Evolutionary conservation across 2,888 invertebrate genomes (phyloP), one percentile per base, ranked within the genome.

Genomic region (Tenthredo notha): DNA sequence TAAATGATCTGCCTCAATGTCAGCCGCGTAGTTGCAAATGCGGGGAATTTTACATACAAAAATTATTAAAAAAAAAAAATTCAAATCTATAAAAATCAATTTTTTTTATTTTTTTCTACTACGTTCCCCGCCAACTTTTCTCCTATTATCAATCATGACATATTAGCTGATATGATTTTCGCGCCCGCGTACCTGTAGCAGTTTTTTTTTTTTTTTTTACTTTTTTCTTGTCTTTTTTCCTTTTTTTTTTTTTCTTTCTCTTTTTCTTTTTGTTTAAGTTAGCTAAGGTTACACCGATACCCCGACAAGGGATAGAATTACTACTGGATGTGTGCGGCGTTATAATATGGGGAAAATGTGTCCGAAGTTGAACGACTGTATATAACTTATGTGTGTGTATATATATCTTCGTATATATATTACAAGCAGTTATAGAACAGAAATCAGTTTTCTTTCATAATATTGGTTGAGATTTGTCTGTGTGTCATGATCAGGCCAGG

Each of bases 281-380:
- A 77, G 21, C 65, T 72, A 78, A 84, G 87, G 87, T 90, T 91
- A 90, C 90, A 91, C 90, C 88, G 92, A 92, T 91, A 92, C 90
- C 89, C 86, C 86, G 87, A 85, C 85, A 21, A 84, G 61, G 87
- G 90, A 91, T 92, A 88, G 88, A 86, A 88, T 92, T 92, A 92
- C 92, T 87, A 84, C 86, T 90, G 88, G 87, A 90, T 90, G 89
- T 90, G 88, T 89, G 88, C 86, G 85, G 85, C 88, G 89, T 88
- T 85, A 89, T 87, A 87, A 90, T 90, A 89, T 87, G 87, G 86
- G 88, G 90, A 90, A 90, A 90, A 90, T 85, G 86, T 85, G 86
- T 87, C 88, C 87, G 85, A 85, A 88, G 83, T 67, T 70, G 83
- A 83, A 83, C 67, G 70, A 67, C 83, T 65, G 29, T 47, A 61